Base-by-base conservation (phyloP, 2,113 vertebrate species). In the Sitta europaea region DNA sequence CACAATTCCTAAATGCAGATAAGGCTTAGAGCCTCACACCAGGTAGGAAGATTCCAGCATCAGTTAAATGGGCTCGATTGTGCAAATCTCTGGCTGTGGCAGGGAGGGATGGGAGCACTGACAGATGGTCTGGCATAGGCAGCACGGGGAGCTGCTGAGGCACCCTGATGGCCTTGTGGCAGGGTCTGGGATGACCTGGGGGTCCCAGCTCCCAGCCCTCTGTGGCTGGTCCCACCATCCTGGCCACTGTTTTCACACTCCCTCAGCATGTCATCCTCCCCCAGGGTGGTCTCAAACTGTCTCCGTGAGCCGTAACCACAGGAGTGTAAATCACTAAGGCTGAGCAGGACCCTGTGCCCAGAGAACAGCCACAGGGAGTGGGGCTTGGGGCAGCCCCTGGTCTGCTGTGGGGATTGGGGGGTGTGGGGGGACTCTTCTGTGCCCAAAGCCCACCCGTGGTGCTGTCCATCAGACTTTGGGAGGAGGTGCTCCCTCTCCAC, bases 11-110 rank as follows among this genome's bases (percentile, higher is more conserved):
- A 93, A 96, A 94, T 88, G 93, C 91, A 93, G 95, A 96, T 95
- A 95, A 96, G 78, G 87, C 96, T 96, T 93, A 90, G 57, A 65
- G 82, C 86, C 73, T 94, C 67, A 9, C 61, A 24, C 85, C 94
- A 95, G 96, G 95, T 96, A 95, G 96, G 91, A 94, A 96, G 89
- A 88, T 94, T 95, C 91, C 84, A 85, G 89, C 24, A 53, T 55
- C 89, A 90, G 90, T 59, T 55, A 91, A 95, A 95, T 79, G 91
- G 88, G 87, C 88, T 94, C 6, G 7, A 23, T 42, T 91, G 93
- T 96, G 93, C 91, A 94, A 79, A 95, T 96, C 94, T 91, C 80
- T 75, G 89, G 80, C 89, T 85, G 91, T 87, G 83, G 86, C 86
- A 84, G 74, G 73, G 80, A 80, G 88, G 23, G 93, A n/a, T n/a